phyloP scores from a whole-genome alignment of 2,888 invertebrate genomes.

The Pocota personata region DNA sequence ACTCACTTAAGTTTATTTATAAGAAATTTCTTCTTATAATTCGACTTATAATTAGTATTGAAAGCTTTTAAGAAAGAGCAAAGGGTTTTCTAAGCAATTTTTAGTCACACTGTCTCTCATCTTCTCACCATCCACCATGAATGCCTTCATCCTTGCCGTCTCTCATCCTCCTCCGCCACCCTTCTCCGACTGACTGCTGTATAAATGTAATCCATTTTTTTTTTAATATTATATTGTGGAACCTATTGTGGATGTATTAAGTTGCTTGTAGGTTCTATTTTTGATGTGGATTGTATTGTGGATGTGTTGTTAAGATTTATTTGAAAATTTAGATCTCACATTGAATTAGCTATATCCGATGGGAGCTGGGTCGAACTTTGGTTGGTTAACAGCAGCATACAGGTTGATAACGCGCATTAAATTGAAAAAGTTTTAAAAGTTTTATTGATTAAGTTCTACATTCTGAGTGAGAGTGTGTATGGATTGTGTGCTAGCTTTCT shows the following conservation, averaged over 20 bases:
- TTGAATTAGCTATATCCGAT: constrained; percentile 75
- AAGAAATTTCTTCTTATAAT: not conserved
- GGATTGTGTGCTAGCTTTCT: constrained; percentile 41
- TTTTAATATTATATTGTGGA: not conserved
- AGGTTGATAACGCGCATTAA: constrained; percentile 35
- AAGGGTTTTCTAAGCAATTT: not conserved
- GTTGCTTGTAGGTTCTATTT: not conserved
- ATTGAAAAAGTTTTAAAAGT: constrained; percentile 69
- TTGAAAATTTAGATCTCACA: constrained; percentile 73
- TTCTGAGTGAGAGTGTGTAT: constrained; percentile 50
- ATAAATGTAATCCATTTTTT: not conserved
- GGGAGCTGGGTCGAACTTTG: constrained; percentile 74
- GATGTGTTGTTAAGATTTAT: constrained; percentile 51
- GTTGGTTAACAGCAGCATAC: constrained; percentile 35
- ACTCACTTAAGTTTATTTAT: not conserved
- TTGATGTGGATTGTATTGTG: constrained; percentile 19
- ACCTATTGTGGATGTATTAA: constrained; percentile 1
- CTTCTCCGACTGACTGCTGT: not conserved
- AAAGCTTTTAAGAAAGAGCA: constrained; percentile 9
- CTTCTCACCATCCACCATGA: constrained; percentile 1
- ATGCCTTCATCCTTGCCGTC: not conserved
- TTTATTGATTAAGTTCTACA: constrained; percentile 45
- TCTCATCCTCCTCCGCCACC: not conserved
- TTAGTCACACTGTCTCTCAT: not conserved
- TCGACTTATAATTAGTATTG: not conserved